Evolutionary conservation across 2,888 invertebrate species (phyloP), one percentile per base, ranked within the genome.

Genomic region (Gibbula magus): DNA sequence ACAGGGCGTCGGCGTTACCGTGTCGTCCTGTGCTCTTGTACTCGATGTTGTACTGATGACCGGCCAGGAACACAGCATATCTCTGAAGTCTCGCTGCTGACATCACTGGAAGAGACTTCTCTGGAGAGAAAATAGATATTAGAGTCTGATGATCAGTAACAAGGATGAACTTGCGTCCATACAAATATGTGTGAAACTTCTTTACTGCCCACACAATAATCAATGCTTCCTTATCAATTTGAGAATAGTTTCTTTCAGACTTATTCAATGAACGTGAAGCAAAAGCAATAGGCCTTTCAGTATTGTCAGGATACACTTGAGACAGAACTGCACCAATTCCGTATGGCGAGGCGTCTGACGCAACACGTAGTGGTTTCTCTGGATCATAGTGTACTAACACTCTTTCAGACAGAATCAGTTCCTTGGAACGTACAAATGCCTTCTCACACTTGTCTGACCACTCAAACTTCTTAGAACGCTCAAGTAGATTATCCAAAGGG

Each of bases 141-240:
- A 74, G 22, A 18, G 79, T 70, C 35, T 81, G 35, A 29, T 79
- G 81, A 51, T 79, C 82, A 13, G 82, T 82, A 0, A 82, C 66
- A 7, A 82, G 70, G 16, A 75, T 79, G 45, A 82, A 94, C 16
- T 87, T 82, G 16, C 90, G 83, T 3, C 92, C 93, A 77, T 85
- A 91, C 0, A 93, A 54, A 53, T 80, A 75, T 16, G 0, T 51
- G 20, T 82, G 51, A 10, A 79, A 76, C 20, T 75, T 56, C 66
- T 75, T 54, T 13, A 79, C 75, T n/a, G 73, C 73, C 77, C 76
- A 77, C 22, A 29, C 29, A 16, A 80, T 10, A 10, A 89, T 84
- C 39, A 91, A 83, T 45, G 92, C 77, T 20, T 76, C 80, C 39
- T 77, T 70, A 18, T 77, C 77, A 67, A 80, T 77, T 35, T 80